Percentiles rank a stretch among this genome's conserved stretches.
These are phyloP conservation scores for Metaphire vulgaris DNA, from an alignment of 1,140 invertebrate genomes.

Conservation along the genomic window DNA sequence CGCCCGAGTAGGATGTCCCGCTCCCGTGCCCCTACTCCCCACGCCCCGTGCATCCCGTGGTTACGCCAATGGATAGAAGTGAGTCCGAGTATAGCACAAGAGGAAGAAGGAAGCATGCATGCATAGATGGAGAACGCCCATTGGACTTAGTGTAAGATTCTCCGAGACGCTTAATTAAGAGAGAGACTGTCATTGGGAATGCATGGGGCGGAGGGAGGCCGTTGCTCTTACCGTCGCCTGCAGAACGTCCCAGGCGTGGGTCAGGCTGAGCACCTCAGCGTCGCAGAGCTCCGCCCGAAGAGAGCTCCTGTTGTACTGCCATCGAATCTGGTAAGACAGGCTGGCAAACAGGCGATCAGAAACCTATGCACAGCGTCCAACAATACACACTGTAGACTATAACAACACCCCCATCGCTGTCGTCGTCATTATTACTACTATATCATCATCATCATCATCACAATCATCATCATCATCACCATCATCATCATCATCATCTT, in stretches of 20 bases:
- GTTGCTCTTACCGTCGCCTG: background rate
- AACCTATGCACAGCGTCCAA: background rate
- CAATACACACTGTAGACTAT: background rate
- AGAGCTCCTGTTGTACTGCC: background rate
- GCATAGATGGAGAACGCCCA: too few species aligned
- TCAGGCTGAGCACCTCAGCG: background rate
- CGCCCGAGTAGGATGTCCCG: too few species aligned
- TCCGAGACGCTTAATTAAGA: too few species aligned
- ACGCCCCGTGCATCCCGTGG: too few species aligned
- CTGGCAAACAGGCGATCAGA: background rate
- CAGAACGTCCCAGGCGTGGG: background rate
- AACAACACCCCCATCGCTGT: background rate
- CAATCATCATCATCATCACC: constrained; percentile 22
- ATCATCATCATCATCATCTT: constrained; percentile 22
- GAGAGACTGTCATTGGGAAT: too few species aligned
- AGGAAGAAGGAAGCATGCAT: too few species aligned
- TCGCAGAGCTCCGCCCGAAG: background rate
- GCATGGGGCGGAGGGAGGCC: too few species aligned
- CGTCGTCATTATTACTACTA: constrained; percentile 21
- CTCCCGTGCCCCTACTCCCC: too few species aligned
- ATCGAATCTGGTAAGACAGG: background rate
- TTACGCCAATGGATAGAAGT: too few species aligned
- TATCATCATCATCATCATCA: too few species aligned
- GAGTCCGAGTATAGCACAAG: too few species aligned
- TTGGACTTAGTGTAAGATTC: too few species aligned